These are phyloP conservation scores for Oryzias javanicus DNA, from an alignment of 2,113 vertebrate genomes.

Conservation along the genomic window DNA sequence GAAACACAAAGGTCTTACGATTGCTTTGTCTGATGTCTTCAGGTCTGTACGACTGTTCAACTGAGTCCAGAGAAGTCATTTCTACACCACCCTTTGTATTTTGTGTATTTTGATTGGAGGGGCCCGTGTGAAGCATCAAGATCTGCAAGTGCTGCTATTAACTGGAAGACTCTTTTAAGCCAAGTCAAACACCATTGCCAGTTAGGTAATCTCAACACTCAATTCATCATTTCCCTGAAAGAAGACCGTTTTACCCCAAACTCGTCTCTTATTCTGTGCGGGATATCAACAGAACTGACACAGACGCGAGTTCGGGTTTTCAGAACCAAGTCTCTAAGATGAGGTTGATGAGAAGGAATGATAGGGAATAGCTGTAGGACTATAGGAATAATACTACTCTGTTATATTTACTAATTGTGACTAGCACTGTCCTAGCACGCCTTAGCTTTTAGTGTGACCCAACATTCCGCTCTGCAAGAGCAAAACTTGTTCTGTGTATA, in stretches of 20 bases:
- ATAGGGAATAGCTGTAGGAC: too few relatives aligned
- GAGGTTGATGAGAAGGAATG: too few relatives aligned
- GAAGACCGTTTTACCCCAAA: conserved; percentile 14
- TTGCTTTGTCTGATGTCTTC: conserved; percentile 14
- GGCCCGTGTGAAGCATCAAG: conserved; percentile 20
- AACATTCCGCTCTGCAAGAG: too few relatives aligned
- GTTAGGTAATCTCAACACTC: conserved; percentile 47
- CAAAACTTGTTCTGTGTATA: too few relatives aligned
- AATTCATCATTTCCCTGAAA: conserved; percentile 48
- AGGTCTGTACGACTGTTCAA: conserved; percentile 15
- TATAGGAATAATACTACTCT: too few relatives aligned
- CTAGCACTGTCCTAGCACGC: too few relatives aligned
- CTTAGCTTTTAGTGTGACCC: too few relatives aligned
- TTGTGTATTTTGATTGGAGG: conserved; percentile 52
- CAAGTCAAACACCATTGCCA: conserved; percentile 58
- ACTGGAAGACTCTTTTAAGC: conserved; percentile 31
- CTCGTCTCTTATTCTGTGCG: conserved; percentile 4
- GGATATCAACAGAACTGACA: conserved; percentile 1
- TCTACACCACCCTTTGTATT: conserved; percentile 32
- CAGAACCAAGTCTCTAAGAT: too few relatives aligned
- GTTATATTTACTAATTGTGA: too few relatives aligned
- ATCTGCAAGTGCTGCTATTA: conserved; percentile 52
- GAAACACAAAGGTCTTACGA: conserved; percentile 27
- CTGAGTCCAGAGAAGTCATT: conserved; percentile 13
- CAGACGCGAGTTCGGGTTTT: too few relatives aligned